Percentiles rank a stretch among this genome's conserved stretches.
phyloP scores from a whole-genome alignment of 2,888 invertebrate species.

The Ashinkailepas kermadecensis region DNA sequence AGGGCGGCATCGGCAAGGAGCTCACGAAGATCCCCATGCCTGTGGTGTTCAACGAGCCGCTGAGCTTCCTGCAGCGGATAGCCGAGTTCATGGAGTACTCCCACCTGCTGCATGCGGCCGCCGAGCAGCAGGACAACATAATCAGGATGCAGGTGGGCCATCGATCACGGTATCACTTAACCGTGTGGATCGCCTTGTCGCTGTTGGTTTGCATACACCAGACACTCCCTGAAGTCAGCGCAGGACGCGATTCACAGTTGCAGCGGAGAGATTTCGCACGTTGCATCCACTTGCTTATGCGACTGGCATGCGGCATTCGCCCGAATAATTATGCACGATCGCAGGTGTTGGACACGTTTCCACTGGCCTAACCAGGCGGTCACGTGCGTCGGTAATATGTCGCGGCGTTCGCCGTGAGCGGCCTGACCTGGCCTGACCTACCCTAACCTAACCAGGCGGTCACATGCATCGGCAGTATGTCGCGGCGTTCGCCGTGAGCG shows the following conservation, averaged over 20 bases:
- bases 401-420: constrained; percentile 88
- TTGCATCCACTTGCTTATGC: too few species aligned
- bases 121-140: constrained; percentile 67
- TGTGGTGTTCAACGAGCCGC: constrained; percentile 90
- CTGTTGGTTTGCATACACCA: too few species aligned
- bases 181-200: too few species aligned
- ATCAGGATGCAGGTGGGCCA: constrained; percentile 62
- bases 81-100: constrained; percentile 92
- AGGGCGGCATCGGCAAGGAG: constrained; percentile 83
- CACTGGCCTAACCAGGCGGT: too few species aligned
- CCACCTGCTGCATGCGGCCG: constrained; percentile 63
- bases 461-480: constrained; percentile 49
- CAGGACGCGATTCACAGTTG: too few species aligned
- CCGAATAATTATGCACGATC: too few species aligned
- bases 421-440: constrained; percentile 58
- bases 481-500: constrained; percentile 88
- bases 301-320: too few species aligned
- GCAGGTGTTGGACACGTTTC: too few species aligned
- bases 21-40: constrained; percentile 95
- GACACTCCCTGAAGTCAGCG: too few species aligned
- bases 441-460: too few species aligned
- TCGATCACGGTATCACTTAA: too few species aligned
- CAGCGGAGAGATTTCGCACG: too few species aligned
- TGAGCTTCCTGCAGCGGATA: constrained; percentile 85
- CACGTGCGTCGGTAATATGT: constrained; percentile 49